phyloP scores from a whole-genome alignment of 2,113 vertebrate genomes.

The Meles meles region DNA sequence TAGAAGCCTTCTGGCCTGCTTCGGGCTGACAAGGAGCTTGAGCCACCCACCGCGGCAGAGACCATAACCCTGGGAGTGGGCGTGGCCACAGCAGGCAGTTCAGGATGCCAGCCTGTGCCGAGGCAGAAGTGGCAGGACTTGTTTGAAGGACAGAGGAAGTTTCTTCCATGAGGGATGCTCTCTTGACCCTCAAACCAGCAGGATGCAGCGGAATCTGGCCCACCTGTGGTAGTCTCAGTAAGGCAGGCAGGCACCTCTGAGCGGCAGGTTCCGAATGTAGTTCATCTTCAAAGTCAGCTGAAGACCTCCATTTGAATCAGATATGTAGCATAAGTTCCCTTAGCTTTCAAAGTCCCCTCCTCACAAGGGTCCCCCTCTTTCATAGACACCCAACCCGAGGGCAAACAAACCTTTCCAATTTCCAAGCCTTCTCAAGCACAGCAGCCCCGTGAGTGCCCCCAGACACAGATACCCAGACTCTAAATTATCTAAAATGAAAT shows the following conservation, averaged over 20 bases:
- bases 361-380: neutral
- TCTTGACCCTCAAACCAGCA: neutral
- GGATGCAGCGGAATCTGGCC: neutral
- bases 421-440: neutral
- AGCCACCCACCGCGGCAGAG: neutral
- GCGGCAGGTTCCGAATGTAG: neutral
- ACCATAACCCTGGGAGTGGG: neutral
- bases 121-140: neutral
- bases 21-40: neutral
- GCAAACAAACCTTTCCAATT: neutral
- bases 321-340: neutral
- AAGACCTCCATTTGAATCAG: neutral
- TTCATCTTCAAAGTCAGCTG: neutral
- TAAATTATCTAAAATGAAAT: slow-evolving; percentile 76
- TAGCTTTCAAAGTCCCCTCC: neutral
- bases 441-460: neutral
- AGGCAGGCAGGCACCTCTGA: neutral
- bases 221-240: fast-evolving
- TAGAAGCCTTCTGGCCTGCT: neutral
- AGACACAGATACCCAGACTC: slow-evolving; percentile 60
- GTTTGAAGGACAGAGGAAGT: neutral
- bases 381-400: neutral
- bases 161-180: neutral
- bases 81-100: neutral
- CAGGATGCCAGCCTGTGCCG: neutral